Evolutionary conservation across 1,140 invertebrate species (phyloP).

Genomic region (Phthorimaea operculella): DNA sequence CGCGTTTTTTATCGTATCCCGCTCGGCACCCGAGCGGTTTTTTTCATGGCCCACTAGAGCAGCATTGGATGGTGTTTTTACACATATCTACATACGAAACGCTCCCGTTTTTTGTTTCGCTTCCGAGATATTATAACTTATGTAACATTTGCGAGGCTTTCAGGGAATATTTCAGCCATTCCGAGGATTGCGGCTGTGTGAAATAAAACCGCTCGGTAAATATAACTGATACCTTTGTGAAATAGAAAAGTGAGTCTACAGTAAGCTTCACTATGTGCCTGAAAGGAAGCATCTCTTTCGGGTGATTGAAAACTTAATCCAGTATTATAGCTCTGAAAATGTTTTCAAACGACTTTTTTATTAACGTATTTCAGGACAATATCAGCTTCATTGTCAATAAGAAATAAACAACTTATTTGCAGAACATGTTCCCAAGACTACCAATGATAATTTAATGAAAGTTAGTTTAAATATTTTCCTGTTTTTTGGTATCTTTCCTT

Average conservation of each 20-base stretch:
- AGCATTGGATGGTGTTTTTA: slow-evolving; percentile 20
- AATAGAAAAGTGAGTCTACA: not conserved
- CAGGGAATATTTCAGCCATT: slow-evolving; percentile 7
- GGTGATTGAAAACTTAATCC: not conserved
- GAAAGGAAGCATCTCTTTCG: not conserved
- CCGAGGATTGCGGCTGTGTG: not conserved
- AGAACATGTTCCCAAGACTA: too few species aligned
- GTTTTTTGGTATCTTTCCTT: too few species aligned
- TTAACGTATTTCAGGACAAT: too few species aligned
- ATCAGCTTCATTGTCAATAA: too few species aligned
- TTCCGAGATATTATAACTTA: slow-evolving; percentile 15
- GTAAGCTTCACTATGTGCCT: not conserved
- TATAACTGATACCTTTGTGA: not conserved
- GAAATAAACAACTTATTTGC: too few species aligned
- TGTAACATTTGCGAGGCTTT: slow-evolving; percentile 7
- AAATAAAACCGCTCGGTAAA: not conserved
- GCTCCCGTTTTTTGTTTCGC: slow-evolving; percentile 16
- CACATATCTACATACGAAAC: slow-evolving; percentile 15
- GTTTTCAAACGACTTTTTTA: too few species aligned
- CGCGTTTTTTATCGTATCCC: not conserved
- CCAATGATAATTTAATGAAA: too few species aligned
- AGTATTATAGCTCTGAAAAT: not conserved
- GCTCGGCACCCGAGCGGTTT: not conserved
- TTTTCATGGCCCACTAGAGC: slow-evolving; percentile 10
- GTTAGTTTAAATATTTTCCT: too few species aligned